phyloP scores from a whole-genome alignment of 2,888 invertebrate species.

The Theristus sp. region DNA sequence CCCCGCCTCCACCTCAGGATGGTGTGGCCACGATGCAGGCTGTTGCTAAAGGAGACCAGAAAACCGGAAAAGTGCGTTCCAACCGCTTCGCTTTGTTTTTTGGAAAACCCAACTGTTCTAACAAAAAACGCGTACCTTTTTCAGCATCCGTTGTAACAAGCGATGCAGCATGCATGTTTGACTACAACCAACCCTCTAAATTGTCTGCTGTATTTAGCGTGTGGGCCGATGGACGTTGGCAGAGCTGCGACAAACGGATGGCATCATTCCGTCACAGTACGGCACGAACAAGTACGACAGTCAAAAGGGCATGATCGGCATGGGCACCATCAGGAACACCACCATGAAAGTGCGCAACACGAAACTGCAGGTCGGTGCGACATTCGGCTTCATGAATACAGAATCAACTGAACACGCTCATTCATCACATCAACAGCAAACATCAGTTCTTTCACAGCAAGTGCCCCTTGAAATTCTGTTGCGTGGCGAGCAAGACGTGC shows the following conservation, averaged over 20 bases:
- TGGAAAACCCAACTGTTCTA: background rate
- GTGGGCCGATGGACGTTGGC: conserved; percentile 26
- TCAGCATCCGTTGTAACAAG: too few relatives aligned
- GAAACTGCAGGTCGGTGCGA: conserved; percentile 15
- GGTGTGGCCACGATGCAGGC: background rate
- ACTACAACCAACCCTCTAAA: too few relatives aligned
- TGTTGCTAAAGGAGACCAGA: background rate
- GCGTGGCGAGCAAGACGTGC: conserved; percentile 27
- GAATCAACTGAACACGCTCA: background rate
- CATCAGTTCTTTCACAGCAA: conserved; percentile 13
- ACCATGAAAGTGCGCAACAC: conserved; percentile 20
- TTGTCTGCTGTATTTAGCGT: background rate
- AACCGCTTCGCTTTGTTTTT: background rate
- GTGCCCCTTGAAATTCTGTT: conserved; percentile 29
- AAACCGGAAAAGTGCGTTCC: background rate
- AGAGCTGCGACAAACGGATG: conserved; percentile 28
- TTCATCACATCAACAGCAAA: background rate
- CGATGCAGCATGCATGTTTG: too few relatives aligned
- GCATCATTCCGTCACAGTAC: background rate
- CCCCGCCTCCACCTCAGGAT: background rate
- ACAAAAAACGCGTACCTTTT: background rate
- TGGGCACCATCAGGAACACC: conserved; percentile 29
- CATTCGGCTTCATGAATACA: too few relatives aligned
- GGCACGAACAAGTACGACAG: conserved; percentile 3
- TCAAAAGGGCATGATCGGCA: conserved; percentile 22